These are phyloP conservation scores for Periophthalmus magnuspinnatus DNA, from an alignment of 2,797 vertebrate genomes.

Conservation along the genomic window DNA sequence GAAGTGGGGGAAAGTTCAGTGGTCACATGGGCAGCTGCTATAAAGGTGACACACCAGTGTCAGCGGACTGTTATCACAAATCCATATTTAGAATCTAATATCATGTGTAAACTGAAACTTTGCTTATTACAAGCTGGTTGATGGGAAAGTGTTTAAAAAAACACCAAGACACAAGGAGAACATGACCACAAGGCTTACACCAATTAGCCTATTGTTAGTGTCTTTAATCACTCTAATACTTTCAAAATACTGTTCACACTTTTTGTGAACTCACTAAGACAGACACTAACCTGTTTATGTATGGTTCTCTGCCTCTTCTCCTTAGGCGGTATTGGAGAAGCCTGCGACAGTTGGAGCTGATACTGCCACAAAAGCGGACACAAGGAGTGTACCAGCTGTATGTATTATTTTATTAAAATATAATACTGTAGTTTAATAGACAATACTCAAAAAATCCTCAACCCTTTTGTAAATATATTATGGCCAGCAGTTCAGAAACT, in stretches of 20 bases:
- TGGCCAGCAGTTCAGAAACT: background rate
- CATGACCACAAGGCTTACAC: too few relatives aligned
- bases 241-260: background rate
- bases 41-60: conserved; percentile 55
- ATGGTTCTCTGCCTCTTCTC: conserved; percentile 3
- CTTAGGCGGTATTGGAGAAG: conserved; percentile 76
- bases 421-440: background rate
- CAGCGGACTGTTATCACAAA: conserved; percentile 18
- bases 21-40: conserved; percentile 53
- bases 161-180: too few relatives aligned
- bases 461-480: background rate
- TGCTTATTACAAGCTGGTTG: too few relatives aligned
- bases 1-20: conserved; percentile 75
- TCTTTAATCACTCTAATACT: background rate
- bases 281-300: too few relatives aligned
- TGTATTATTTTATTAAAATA: conserved; percentile 13
- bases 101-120: too few relatives aligned
- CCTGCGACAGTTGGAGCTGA: conserved; percentile 49
- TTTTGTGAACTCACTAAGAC: background rate
- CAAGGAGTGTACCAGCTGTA: conserved; percentile 55
- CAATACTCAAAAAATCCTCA: background rate
- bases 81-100: background rate
- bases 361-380: conserved; percentile 53
- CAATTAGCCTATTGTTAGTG: too few relatives aligned
- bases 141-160: too few relatives aligned